Evolutionary conservation across 2,113 vertebrate species (phyloP), one percentile per base, ranked within the genome.

Genomic region (Lota lota): DNA sequence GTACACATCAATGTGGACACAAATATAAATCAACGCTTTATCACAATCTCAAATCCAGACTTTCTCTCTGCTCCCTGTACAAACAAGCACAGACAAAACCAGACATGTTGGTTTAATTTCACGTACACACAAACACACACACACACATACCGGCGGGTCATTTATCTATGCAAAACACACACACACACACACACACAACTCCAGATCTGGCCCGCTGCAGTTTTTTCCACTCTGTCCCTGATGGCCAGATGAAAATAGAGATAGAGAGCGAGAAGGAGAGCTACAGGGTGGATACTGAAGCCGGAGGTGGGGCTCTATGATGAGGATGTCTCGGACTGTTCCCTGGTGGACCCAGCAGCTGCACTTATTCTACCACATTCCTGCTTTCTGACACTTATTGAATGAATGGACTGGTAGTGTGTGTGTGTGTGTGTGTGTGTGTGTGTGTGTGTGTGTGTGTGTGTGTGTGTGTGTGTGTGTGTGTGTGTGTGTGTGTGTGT

Each of bases 361-460:
- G 92, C 89, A 78, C 89, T 90, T 88, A 91, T 91, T 89, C 89
- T 87, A 92, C 87, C 85, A 78, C 91, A 92, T 92, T 93, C 89
- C 90, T 86, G 80, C 92, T 91, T 92, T 89, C 89, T 88, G 91
- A 93, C 87, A 91, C 82, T 89, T 91, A 92, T 91, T 90, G 85
- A 91, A 91, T 89, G 88, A 90, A 93, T 89, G 83, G 83, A 81
- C 73, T 69, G 57, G 59, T 10, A 56, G 7, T 47, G 40, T 47
- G 40, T 14, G 40, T 47, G 10, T 47, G 40, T 47, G 40, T 47
- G 10, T 47, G 40, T 14, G 28, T 6, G 28, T 33, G 28, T 33
- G 28, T 5, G 40, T 47, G 10, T 47, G 40, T 14, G 28, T 6
- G 28, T 33, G 28, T 33, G 28, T 5, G 7, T 47, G 40, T 47